A percentile compares a stretch with the other conserved stretches of the same genome.
Conservation (phyloP, 1,140 invertebrate species). For the Bombus superbus region DNA sequence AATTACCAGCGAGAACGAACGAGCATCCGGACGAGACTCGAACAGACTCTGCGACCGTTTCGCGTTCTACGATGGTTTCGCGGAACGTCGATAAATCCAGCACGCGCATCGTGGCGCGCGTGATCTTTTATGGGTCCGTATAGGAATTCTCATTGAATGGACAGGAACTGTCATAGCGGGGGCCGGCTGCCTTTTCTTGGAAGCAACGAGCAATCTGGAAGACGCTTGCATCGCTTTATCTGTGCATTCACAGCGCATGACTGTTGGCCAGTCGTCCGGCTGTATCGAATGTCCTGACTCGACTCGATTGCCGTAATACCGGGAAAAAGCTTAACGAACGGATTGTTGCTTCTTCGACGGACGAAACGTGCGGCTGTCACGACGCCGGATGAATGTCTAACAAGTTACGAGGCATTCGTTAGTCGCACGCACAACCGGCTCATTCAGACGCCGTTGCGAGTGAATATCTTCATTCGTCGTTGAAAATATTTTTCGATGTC, state of each 20-base stretch:
- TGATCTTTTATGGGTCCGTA: constrained; percentile 44
- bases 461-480: constrained; percentile 37
- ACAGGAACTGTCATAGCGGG: constrained; percentile 25
- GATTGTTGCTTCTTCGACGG: constrained; percentile 62
- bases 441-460: background rate
- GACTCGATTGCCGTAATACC: constrained; percentile 65
- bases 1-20: background rate
- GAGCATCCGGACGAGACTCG: background rate
- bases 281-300: constrained; percentile 65
- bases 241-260: constrained; percentile 44
- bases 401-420: constrained; percentile 58
- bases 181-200: constrained; percentile 50
- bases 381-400: constrained; percentile 64
- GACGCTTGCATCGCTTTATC: constrained; percentile 56
- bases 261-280: constrained; percentile 50
- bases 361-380: constrained; percentile 54
- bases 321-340: constrained; percentile 69
- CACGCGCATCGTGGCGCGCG: constrained; percentile 37
- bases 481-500: constrained; percentile 32
- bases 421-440: constrained; percentile 37
- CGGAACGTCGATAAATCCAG: constrained; percentile 8
- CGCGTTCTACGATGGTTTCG: background rate
- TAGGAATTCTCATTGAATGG: constrained; percentile 40
- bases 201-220: constrained; percentile 58
- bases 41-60: background rate